Conservation (phyloP, 1,140 invertebrate species). For the Chymomyza costata region DNA sequence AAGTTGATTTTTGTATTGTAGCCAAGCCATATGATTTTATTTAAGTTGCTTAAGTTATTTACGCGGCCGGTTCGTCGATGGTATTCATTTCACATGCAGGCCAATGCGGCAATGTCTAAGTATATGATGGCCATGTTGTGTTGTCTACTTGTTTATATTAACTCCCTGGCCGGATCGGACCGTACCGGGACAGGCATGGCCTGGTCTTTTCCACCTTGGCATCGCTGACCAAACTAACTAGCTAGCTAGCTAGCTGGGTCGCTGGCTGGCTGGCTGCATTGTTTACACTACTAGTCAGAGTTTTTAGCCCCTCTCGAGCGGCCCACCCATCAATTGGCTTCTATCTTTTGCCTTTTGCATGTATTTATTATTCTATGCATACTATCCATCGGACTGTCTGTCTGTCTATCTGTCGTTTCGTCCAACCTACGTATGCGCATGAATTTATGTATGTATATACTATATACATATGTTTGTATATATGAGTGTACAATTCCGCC, state of each 20-base stretch:
- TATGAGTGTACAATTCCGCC: conserved; percentile 7
- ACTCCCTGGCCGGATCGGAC: conserved; percentile 47
- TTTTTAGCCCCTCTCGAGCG: conserved; percentile 5
- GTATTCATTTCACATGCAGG: too few relatives aligned
- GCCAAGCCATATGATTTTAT: too few relatives aligned
- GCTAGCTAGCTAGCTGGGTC: too few relatives aligned
- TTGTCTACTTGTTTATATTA: conserved; percentile 54
- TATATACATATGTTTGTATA: too few relatives aligned
- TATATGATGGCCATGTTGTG: too few relatives aligned
- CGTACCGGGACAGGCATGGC: too few relatives aligned
- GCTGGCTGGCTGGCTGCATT: conserved; percentile 39
- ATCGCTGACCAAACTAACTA: too few relatives aligned
- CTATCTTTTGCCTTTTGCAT: conserved; percentile 25
- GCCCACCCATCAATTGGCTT: neutral
- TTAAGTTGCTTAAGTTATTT: too few relatives aligned
- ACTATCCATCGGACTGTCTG: conserved; percentile 54
- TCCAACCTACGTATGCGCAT: conserved; percentile 37
- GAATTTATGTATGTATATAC: conserved; percentile 26
- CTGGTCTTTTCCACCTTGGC: too few relatives aligned
- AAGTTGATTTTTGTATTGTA: too few relatives aligned
- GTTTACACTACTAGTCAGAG: conserved; percentile 44
- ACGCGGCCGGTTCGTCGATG: too few relatives aligned
- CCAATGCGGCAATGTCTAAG: too few relatives aligned
- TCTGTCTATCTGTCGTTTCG: conserved; percentile 10
- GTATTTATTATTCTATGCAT: conserved; percentile 69